Evolutionary conservation across 2,888 invertebrate species (phyloP), one percentile per base, ranked within the genome.

Genomic region (Trissoscelio sp.): DNA sequence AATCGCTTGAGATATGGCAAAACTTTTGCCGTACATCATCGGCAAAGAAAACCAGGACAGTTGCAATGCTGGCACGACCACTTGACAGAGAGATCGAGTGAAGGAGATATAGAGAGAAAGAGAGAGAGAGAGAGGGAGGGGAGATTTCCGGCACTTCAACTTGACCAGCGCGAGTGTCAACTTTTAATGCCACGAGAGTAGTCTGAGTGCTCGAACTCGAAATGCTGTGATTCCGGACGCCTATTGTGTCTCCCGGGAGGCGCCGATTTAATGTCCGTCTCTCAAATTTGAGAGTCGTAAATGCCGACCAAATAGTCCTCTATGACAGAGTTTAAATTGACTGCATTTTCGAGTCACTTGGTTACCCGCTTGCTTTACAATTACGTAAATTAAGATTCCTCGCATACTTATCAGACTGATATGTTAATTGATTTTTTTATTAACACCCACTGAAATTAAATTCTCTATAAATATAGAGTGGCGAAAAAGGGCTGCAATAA

Each of bases 141-240:
- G 42, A 58, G 81, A 82, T 79, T 82, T 83, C 83, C 74, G 72
- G 74, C 74, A 77, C 79, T 74, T 48, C 82, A 83, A 86, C 83
- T 86, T 84, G 79, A 81, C 83, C 82, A 72, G 79, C 58, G 77
- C 83, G 62, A 83, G 83, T 86, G 85, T 86, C 86, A 87, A 86
- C 85, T 87, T 87, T 86, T 86, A 86, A 87, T 86, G 85, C 83
- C 81, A 79, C 81, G n/a, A 44, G 51, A 82, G 67, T 82, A 74
- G 77, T 55, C 48, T 60, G 73, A 82, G 69, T 82, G 72, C 62
- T 79, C 44, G 53, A 70, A 82, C 79, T 78, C 46, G 70, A 70
- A 78, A 78, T 57, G 64, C 31, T 24, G 58, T 55, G 48, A 67
- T 77, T 80, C 77, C 77, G 77, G 77, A 11, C 20, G 46, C 46